Percentiles rank a stretch among this genome's conserved stretches.
Evolutionary conservation across 2,797 vertebrate genomes (phyloP).

Genomic region (Cygnus olor): DNA sequence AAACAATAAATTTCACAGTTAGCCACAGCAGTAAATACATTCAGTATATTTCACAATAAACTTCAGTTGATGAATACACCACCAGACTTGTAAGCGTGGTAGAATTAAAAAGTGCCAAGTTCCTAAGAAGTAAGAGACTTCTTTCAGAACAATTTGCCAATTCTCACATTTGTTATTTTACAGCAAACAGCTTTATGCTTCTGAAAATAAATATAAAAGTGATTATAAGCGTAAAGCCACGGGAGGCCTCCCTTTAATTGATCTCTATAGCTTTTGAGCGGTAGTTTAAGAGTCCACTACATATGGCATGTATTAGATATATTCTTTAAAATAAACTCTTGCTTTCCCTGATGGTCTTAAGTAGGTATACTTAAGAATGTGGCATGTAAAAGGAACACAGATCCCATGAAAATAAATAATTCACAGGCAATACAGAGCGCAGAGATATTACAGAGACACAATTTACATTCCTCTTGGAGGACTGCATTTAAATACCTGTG

Average conservation of each 20-base stretch:
- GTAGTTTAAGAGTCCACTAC: neutral
- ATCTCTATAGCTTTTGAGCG: conserved; percentile 7
- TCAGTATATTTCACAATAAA: conserved; percentile 41
- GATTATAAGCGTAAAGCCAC: neutral
- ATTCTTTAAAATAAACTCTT: neutral
- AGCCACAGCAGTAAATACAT: conserved; percentile 44
- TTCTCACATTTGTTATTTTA: neutral
- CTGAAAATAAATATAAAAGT: conserved; percentile 16
- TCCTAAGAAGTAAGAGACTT: neutral
- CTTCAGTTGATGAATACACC: neutral
- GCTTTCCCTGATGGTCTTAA: neutral
- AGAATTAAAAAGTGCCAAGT: neutral
- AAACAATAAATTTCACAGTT: conserved; percentile 49
- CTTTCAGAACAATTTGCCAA: neutral
- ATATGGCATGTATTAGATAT: neutral
- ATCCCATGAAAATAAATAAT: neutral
- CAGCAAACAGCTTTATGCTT: neutral
- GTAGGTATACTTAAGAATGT: neutral
- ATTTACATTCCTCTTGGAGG: neutral
- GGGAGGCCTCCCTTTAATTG: neutral
- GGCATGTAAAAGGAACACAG: neutral
- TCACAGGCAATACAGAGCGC: neutral
- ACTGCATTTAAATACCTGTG: neutral
- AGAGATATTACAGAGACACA: neutral
- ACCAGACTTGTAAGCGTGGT: neutral